Evolutionary conservation across 1,140 invertebrate species (phyloP).

Genomic region (Papilio glaucus): DNA sequence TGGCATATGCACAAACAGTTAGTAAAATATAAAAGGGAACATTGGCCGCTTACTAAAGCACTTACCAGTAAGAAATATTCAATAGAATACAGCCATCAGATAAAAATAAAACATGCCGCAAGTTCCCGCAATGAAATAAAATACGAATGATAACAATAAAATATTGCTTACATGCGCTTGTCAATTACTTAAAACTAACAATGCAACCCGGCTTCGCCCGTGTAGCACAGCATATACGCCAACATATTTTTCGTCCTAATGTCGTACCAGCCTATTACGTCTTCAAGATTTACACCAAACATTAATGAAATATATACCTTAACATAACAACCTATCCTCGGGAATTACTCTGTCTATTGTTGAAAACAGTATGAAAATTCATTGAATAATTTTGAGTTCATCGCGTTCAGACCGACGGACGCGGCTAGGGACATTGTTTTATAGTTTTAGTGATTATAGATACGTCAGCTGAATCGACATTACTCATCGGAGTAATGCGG

Average conservation of each 20-base stretch:
- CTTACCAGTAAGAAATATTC: conserved; percentile 18
- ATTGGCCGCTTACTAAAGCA: conserved; percentile 32
- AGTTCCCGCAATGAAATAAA: conserved; percentile 39
- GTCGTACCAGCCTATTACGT: no score
- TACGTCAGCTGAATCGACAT: conserved; percentile 48
- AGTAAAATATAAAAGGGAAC: conserved; percentile 48
- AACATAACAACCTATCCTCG: background rate
- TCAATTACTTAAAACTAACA: conserved; percentile 50
- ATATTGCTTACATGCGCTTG: conserved; percentile 52
- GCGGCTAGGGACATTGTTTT: background rate
- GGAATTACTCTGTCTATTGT: background rate
- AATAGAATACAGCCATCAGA: conserved; percentile 38
- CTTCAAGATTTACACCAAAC: no score
- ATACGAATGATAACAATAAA: conserved; percentile 46
- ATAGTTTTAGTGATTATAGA: conserved; percentile 38
- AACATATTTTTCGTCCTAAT: background rate
- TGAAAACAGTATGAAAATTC: no score
- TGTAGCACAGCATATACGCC: background rate
- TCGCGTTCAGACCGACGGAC: background rate
- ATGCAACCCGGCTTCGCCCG: background rate
- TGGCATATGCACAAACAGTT: no score
- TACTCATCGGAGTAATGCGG: conserved; percentile 53
- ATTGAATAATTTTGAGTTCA: background rate
- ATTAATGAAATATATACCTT: no score
- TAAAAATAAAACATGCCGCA: conserved; percentile 39